Conservation (phyloP, 2,888 invertebrate genomes). For the Gryllus longicercus region DNA sequence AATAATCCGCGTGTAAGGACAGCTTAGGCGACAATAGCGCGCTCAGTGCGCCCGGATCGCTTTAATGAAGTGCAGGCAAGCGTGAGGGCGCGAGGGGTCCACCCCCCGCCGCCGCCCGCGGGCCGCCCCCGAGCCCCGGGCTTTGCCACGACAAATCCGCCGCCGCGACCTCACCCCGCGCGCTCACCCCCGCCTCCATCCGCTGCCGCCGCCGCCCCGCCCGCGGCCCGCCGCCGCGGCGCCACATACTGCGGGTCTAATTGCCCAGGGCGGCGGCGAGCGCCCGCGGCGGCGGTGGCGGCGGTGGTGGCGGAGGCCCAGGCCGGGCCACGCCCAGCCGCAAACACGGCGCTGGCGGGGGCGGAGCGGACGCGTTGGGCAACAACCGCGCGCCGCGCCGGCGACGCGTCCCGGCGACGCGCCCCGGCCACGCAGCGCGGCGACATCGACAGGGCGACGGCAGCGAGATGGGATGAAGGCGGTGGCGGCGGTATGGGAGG, state of each 20-base stretch:
- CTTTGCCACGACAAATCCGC: neutral
- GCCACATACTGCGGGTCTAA: conserved; percentile 17
- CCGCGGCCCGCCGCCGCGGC: neutral
- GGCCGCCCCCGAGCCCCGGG: neutral
- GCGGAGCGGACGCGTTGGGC: neutral
- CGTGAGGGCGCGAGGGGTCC: neutral
- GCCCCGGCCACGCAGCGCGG: neutral
- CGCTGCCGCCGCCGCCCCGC: neutral
- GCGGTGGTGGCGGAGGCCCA: neutral
- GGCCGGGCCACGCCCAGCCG: neutral
- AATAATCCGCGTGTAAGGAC: conserved; percentile 8
- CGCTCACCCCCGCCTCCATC: neutral
- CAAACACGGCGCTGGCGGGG: neutral
- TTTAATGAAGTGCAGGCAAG: conserved; percentile 11
- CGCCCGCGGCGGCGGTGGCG: neutral
- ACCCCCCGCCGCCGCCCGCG: neutral
- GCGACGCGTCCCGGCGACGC: neutral
- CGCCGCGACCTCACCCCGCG: neutral
- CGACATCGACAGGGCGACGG: neutral
- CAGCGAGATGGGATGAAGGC: neutral
- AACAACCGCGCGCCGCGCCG: neutral
- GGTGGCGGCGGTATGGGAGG: neutral
- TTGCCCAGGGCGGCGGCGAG: neutral
- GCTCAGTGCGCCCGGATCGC: conserved; percentile 3
- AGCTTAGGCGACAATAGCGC: conserved; percentile 17